Base-by-base conservation (phyloP, 2,797 vertebrate species). In the Natrix natrix region DNA sequence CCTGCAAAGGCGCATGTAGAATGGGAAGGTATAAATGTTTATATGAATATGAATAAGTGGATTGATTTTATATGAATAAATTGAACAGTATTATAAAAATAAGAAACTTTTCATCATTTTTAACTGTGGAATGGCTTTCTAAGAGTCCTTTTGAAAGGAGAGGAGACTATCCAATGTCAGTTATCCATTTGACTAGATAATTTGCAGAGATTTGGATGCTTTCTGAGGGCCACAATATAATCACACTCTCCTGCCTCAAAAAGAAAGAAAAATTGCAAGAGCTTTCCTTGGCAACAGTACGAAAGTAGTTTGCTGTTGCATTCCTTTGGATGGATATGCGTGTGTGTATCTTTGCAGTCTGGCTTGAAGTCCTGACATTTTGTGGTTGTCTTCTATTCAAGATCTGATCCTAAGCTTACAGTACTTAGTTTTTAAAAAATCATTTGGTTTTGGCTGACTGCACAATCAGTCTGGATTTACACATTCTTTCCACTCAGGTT, bases 61-160 rank as follows among this genome's bases (percentile, higher is more conserved):
- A 69, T 69, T 32, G 66, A 83, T 37, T 74, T 37, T 37, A 37
- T 74, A 74, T 17, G 69, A 37, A 89, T 90, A 95, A 74, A 91
- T 74, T 86, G 93, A 91, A 12, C 10, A 2, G 0, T 37, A 78
- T 74, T 7, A 54, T 61, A 4, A 57, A 24, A 20, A 17, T 61
- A 52, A 61, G 48, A 55, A 37, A 2, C 32, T 4, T 22, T 87
- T 48, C 17, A n/a, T 5, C 8, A 4, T 61, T 86, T 13, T 8
- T 22, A 69, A 90, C 28, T 32, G 0, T 12, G 48, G 24, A n/a
- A 16, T 32, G 17, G 52, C 5, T 74, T 90, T 90, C 6, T 90
- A 32, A 6, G 12, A 13, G 20, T 55, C n/a, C 37, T 17, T 54
- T n/a, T 90, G 60, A 3, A 43, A 86, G 43, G 56, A 11, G 37